A percentile compares a stretch with the other conserved stretches of the same genome.
Evolutionary conservation across 2,888 invertebrate genomes (phyloP).

Genomic region (Acronicta aceris): DNA sequence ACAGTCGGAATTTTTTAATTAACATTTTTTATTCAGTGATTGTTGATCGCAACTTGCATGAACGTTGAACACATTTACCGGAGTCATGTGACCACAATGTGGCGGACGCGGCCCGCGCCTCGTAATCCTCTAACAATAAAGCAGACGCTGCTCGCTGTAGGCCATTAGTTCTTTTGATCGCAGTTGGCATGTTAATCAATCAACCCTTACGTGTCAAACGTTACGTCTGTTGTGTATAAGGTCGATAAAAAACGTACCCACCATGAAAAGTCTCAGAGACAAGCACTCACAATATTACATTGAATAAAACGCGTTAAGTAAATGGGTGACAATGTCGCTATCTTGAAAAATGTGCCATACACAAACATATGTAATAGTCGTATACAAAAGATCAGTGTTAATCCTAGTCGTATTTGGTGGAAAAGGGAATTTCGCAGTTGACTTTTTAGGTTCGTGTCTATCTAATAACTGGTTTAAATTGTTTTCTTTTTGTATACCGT

Average conservation of each 20-base stretch:
- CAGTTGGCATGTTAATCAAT: conserved; percentile 64
- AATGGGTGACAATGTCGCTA: conserved; percentile 25
- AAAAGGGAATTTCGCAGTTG: neutral
- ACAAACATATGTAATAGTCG: conserved; percentile 1
- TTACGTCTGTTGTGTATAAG: conserved; percentile 26
- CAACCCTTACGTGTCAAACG: conserved; percentile 46
- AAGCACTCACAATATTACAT: conserved; percentile 42
- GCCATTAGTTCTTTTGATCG: conserved; percentile 60
- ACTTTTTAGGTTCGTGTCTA: neutral
- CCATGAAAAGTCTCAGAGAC: conserved; percentile 24
- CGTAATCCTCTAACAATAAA: conserved; percentile 52
- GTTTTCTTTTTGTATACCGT: neutral
- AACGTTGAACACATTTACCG: conserved; percentile 11
- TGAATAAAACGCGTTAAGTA: conserved; percentile 32
- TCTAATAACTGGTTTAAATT: neutral
- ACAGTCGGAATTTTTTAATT: too few species aligned
- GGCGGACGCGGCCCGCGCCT: conserved; percentile 9
- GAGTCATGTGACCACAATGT: conserved; percentile 37
- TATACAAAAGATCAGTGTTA: conserved; percentile 2
- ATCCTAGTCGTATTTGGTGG: neutral
- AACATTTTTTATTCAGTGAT: conserved; percentile 4
- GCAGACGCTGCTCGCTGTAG: conserved; percentile 38
- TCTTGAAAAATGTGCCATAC: conserved; percentile 16
- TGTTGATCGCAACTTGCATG: conserved; percentile 2
- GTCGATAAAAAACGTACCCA: conserved; percentile 40